Evolutionary conservation across 2,113 vertebrate species (phyloP), one percentile per base, ranked within the genome.

Genomic region (Lamprologus sp.): DNA sequence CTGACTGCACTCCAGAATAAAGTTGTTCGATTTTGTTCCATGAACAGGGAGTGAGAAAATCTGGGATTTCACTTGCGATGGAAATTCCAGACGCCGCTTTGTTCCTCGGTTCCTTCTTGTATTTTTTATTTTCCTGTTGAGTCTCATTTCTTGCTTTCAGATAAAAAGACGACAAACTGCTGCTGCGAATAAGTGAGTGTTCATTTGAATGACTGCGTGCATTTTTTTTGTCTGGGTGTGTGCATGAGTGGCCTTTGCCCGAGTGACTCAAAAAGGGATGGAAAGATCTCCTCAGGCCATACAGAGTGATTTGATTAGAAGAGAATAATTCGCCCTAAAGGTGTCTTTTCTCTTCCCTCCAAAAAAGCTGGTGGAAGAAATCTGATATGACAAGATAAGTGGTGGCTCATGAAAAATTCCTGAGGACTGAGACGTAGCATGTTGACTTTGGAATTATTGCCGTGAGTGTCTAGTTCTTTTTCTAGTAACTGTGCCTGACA

Each of bases 381-480:
- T 94, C 85, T 92, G 92, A 96, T 96, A 96, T 94, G 94, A 96
- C 96, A 96, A 93, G 96, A 95, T 96, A 96, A 96, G 96, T 96
- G 96, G 94, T 90, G 91, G 95, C 95, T 96, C 95, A 96, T 96
- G 93, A 96, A 96, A 96, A 93, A 96, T 96, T 95, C 95, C 94
- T 94, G 86, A 95, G 92, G 90, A 93, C 90, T 91, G 90, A 93
- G 91, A 93, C 75, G 91, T 86, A 94, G 91, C 91, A 90, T 92
- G 93, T 96, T 94, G 95, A 93, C 92, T 93, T 94, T 93, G 89
- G 93, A 94, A 91, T 92, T 92, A 94, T 89, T 93, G 91, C 90
- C 79, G 84, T 37, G 84, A 93, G 88, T 94, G 90, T 91, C 84
- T 89, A 56, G 70, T 86, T 89, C 81, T 83, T 84, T 77, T 86